A percentile compares a stretch with the other conserved stretches of the same genome.
phyloP scores from a whole-genome alignment of 1,140 invertebrate genomes.

The Elymnias hypermnestra region DNA sequence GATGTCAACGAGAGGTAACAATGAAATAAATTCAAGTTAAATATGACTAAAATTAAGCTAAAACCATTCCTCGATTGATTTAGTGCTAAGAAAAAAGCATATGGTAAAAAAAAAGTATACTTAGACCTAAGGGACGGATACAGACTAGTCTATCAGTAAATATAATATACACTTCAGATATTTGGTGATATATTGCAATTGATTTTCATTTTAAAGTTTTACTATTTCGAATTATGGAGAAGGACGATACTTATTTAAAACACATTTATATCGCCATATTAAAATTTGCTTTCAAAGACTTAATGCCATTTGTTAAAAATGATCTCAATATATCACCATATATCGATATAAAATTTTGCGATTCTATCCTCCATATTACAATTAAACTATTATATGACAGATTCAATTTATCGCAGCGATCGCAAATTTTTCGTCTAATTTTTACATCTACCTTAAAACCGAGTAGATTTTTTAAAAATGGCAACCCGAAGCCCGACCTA shows the following conservation, averaged over 20 bases:
- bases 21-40: conserved; percentile 6
- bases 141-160: conserved; percentile 64
- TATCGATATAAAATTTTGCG: conserved; percentile 1
- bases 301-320: too few relatives aligned
- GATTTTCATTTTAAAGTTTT: too few relatives aligned
- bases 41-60: conserved; percentile 19
- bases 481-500: conserved; percentile 42
- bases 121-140: conserved; percentile 51
- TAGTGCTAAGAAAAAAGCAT: conserved; percentile 31
- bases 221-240: too few relatives aligned
- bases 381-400: background rate
- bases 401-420: background rate
- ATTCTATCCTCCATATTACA: background rate
- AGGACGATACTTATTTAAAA: too few relatives aligned
- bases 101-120: conserved; percentile 32
- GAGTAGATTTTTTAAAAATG: conserved; percentile 31
- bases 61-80: conserved; percentile 33
- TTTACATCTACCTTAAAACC: conserved; percentile 16
- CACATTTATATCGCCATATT: too few relatives aligned
- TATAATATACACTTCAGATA: conserved; percentile 15
- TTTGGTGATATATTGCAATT: conserved; percentile 8
- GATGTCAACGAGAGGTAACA: conserved; percentile 11
- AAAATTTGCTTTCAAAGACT: too few relatives aligned
- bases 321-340: background rate
- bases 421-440: conserved; percentile 2